Conservation (phyloP, 2,113 vertebrate species). For the Onychostruthus taczanowskii region DNA sequence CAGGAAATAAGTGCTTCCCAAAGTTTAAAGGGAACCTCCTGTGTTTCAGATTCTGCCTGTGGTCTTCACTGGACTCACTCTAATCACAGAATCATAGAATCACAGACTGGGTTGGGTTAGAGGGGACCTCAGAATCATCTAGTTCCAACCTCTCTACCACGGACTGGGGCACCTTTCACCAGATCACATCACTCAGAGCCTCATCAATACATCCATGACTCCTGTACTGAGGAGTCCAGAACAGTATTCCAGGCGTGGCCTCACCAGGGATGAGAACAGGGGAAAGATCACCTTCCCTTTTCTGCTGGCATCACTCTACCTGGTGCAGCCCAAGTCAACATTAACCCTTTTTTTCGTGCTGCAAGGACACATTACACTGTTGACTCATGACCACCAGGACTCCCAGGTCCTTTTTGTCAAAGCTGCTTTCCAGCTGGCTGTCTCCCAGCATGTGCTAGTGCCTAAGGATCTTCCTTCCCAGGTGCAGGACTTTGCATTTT, state of each 20-base stretch:
- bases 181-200: background rate
- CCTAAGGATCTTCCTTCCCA: background rate
- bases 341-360: background rate
- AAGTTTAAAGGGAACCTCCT: background rate
- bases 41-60: background rate
- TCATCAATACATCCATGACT: background rate
- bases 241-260: background rate
- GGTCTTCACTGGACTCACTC: background rate
- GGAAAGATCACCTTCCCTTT: background rate
- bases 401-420: background rate
- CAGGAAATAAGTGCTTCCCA: background rate
- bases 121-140: background rate
- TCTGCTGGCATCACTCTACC: background rate
- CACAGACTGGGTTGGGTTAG: background rate
- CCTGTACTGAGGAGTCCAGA: background rate
- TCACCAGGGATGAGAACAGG: background rate
- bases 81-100: background rate
- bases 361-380: background rate
- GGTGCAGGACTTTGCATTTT: background rate
- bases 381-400: background rate
- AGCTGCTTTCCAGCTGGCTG: background rate
- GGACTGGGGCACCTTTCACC: background rate
- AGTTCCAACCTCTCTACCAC: background rate
- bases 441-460: background rate
- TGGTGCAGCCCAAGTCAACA: background rate